Base-by-base conservation (phyloP, 2,888 invertebrate species). In the Lithosia quadra region DNA sequence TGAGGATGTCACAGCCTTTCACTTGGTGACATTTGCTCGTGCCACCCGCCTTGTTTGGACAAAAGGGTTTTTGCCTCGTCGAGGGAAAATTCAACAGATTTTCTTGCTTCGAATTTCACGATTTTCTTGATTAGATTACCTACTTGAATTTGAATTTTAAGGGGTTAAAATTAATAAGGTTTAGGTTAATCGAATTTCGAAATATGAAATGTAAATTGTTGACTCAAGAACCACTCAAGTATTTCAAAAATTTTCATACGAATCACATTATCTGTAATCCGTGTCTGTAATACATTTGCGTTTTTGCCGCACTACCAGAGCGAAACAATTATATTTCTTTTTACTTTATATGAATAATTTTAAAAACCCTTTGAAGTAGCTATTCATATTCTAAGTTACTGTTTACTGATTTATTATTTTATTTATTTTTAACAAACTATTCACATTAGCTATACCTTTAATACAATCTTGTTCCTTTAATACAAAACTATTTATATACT, bases 31-130 rank as follows among this genome's bases (percentile, higher is more conserved):
- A 89, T 92, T 91, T 91, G 92, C 89, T 83, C 85, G 83, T 83
- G 86, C 87, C 91, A 85, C 86, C 88, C 87, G 83, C 81, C 84
- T 92, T 89, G 92, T 94, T 93, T 91, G 90, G 91, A 91, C 91
- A 93, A 79, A 92, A 89, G 91, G 92, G 90, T 92, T 94, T 92
- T 92, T 91, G 87, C 85, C 83, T 75, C 72, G 69, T 69, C 79
- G 73, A 72, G 77, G 74, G 85, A 85, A 86, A 87, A 86, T 79
- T 75, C 81, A 77, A 81, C 81, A 79, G 80, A 82, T 85, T 87
- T 71, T 87, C 86, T 83, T 85, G 82, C 82, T 82, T 72, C 78
- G 75, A 84, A 84, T 80, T 84, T 82, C 79, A 73, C 79, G 84
- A 84, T 86, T 86, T 90, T 89, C 90, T 90, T 89, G 89, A 92